Evolutionary conservation across 1,140 invertebrate genomes (phyloP).

Genomic region (Drosophila equinoxialis): DNA sequence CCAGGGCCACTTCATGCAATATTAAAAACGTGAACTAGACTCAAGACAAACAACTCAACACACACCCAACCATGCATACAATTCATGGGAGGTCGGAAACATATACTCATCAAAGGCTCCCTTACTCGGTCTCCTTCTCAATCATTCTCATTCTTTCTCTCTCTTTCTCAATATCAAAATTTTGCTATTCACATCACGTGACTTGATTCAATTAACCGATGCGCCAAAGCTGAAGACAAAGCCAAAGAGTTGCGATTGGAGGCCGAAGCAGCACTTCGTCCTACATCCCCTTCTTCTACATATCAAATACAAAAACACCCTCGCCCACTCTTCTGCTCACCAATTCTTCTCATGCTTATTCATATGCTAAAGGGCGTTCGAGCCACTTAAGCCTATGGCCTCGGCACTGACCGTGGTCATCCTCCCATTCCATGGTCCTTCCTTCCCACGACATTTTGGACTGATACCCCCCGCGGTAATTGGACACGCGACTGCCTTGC

Average conservation of each 20-base stretch:
- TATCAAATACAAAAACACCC: background rate
- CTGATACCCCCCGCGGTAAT: background rate
- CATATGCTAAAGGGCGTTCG: conserved; percentile 80
- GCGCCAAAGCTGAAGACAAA: conserved; percentile 41
- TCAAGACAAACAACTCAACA: conserved; percentile 41
- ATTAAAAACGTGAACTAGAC: conserved; percentile 60
- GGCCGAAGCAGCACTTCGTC: conserved; percentile 14
- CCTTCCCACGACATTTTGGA: background rate
- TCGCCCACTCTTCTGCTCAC: background rate
- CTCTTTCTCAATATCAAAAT: conserved; percentile 38
- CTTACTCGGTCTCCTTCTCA: conserved; percentile 42
- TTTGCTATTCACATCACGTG: conserved; percentile 82
- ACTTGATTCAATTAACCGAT: conserved; percentile 83
- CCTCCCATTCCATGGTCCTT: conserved; percentile 6
- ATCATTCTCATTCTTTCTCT: conserved; percentile 23
- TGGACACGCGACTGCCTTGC: conserved; percentile 4
- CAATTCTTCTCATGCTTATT: conserved; percentile 15
- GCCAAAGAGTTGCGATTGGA: conserved; percentile 63
- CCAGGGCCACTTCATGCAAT: conserved; percentile 60
- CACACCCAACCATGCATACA: conserved; percentile 30
- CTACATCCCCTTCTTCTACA: conserved; percentile 13
- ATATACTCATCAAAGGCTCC: conserved; percentile 37
- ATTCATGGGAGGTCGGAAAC: background rate
- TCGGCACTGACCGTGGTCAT: conserved; percentile 36
- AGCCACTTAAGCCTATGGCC: conserved; percentile 77